Evolutionary conservation across 2,797 vertebrate genomes (phyloP), one percentile per base, ranked within the genome.

Genomic region (Schizopygopsis pylzovi): DNA sequence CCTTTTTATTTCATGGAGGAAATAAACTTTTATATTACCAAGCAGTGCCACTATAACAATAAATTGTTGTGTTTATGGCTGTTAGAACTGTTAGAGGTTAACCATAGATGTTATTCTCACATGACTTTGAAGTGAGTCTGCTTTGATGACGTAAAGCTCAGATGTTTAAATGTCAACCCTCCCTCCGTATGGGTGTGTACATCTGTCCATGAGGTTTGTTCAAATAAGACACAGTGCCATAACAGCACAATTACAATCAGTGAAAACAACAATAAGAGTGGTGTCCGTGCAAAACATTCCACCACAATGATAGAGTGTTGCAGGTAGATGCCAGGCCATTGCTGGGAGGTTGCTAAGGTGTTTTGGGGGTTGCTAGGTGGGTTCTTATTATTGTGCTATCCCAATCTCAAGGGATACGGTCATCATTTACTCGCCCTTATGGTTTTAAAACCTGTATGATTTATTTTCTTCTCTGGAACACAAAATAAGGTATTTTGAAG

Each of bases 171-270:
- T 88, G 87, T 87, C 89, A 86, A 22, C 20, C 20, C 59, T 43
- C 33, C n/a, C 54, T 65, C 1, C 67, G 37, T 71, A 43, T 78
- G 41, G 33, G 39, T 65, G 45, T 82, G 79, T 76, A 47, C 72
- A 70, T 25, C 54, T 65, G 75, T 83, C 39, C 41, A 6, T 45
- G 75, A 52, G 45, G 33, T 73, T 75, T 76, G 54, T 52, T 37
- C 20, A n/a, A 47, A 37, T 54, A 84, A 68, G 10, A 45, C 2
- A 70, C 16, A 56, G 12, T 28, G 25, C 12, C 54, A 25, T 49
- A 79, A 94, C 88, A 90, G 88, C 70, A 63, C 41, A 68, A 22
- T 85, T 13, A 83, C 70, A 47, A 61, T 63, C n/a, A 67, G 13
- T 7, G 8, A 82, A 12, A 70, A n/a, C 65, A 45, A 33, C n/a